Base-by-base conservation (phyloP, 2,113 vertebrate genomes). In the Origma solitaria region DNA sequence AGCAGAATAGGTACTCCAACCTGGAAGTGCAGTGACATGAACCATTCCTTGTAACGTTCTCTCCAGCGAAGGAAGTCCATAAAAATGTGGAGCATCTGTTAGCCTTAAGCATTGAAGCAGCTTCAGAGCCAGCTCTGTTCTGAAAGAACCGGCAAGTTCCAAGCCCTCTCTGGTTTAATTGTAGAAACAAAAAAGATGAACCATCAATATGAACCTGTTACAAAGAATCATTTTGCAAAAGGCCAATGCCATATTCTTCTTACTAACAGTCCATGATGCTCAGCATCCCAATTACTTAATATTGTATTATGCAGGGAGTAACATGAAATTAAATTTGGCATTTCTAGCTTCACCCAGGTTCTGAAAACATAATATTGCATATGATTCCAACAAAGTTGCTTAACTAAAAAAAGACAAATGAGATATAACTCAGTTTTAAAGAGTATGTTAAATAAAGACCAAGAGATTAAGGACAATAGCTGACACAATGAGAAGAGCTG, bases 51-150 rank as follows among this genome's bases (percentile, higher is more conserved):
- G 97, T 70, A 99, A 96, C 4, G 98, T 98, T 95, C 99, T 98
- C 97, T 99, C 99, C 66, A 99, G 97, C 50, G 98, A 99, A 38
- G 99, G 99, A 38, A 99, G 98, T 35, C 99, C 99, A 13, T 99
- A 99, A 97, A 99, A 99, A 72, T 98, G 98, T 0, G 99, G 99
- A 4, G 98, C 99, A 20, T 99, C 98, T 5, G 99, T 99, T 81
- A 99, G 95, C 44, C 98, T 97, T 87, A 99, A 98, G 97, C 98
- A 99, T 69, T 98, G 98, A 18, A 99, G 98, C 92, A 99, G 97
- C 38, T 98, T 98, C 92, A 98, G 77, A 33, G 99, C 98, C 94
- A 99, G 96, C 94, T 99, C 99, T 10, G 99, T 99, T 96, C 98
- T 97, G 94, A 99, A 98, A 28, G 92, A 97, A 3, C 98, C 97